Evolutionary conservation across 2,113 vertebrate species (phyloP).

Genomic region (Sphyrna mokarran): DNA sequence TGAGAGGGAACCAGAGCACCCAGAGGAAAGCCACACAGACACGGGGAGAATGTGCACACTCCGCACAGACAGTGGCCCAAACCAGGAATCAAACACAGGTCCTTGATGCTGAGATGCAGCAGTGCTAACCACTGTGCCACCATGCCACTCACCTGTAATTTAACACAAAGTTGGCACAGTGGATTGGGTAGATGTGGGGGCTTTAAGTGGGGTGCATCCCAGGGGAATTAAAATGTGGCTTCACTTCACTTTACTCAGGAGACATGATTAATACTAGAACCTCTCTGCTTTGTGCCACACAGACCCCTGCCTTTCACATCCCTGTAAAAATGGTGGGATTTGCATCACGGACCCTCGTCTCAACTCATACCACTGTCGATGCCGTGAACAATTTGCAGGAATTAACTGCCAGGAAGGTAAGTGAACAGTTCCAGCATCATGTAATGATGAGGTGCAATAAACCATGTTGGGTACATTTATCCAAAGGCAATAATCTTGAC

Average conservation of each 20-base stretch:
- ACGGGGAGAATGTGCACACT: too few relatives aligned
- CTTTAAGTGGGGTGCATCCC: not conserved
- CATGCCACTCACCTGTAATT: not conserved
- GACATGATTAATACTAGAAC: not conserved
- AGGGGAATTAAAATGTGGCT: not conserved
- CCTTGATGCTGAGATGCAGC: too few relatives aligned
- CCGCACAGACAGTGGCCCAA: too few relatives aligned
- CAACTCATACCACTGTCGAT: not conserved
- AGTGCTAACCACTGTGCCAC: too few relatives aligned
- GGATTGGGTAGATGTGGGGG: too few relatives aligned
- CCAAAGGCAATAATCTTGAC: not conserved
- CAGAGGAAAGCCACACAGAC: too few relatives aligned
- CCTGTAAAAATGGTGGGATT: constrained; percentile 13
- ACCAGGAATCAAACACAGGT: too few relatives aligned
- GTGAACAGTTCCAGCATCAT: not conserved
- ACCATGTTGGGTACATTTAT: not conserved
- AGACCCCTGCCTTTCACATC: constrained; percentile 1
- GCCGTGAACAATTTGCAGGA: not conserved
- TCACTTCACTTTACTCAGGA: too few relatives aligned
- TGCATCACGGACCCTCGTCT: not conserved
- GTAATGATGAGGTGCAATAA: not conserved
- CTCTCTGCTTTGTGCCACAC: not conserved
- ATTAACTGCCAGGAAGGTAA: not conserved
- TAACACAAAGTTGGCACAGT: not conserved
- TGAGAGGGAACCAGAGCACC: too few relatives aligned